Evolutionary conservation across 2,888 invertebrate species (phyloP).

Genomic region (Calameuta filiformis): DNA sequence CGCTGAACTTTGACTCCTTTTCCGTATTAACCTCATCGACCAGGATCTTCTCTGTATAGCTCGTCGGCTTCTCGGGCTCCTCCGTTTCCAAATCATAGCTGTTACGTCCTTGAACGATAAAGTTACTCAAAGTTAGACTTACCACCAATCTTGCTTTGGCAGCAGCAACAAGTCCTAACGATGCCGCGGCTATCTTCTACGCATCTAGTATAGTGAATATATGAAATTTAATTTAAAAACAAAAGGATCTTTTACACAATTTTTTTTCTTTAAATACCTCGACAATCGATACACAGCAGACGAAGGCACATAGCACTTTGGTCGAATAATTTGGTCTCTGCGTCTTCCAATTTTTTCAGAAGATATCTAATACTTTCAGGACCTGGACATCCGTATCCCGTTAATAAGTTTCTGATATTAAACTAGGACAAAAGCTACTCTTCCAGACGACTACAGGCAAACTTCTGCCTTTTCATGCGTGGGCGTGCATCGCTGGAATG

Average conservation of each 20-base stretch:
- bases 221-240: neutral
- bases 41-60: conserved; percentile 46
- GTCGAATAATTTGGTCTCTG: neutral
- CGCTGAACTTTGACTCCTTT: conserved; percentile 52
- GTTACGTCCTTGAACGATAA: conserved; percentile 50
- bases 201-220: neutral
- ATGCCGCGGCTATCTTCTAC: neutral
- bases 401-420: neutral
- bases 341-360: neutral
- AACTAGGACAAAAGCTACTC: conserved; percentile 1
- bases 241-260: neutral
- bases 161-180: neutral
- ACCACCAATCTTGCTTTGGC: neutral
- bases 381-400: neutral
- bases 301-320: conserved; percentile 68
- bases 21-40: conserved; percentile 42
- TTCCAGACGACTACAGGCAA: conserved; percentile 4
- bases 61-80: conserved; percentile 48
- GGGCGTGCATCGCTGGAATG: conserved; percentile 20
- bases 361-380: neutral
- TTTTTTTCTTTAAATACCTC: conserved; percentile 63
- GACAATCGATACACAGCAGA: conserved; percentile 70
- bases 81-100: conserved; percentile 60
- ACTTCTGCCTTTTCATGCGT: conserved; percentile 20
- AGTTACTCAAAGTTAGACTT: conserved; percentile 1